A percentile compares a stretch with the other conserved stretches of the same genome.
phyloP scores from a whole-genome alignment of 1,140 invertebrate genomes.

The Pseudachorutes palmiensis region DNA sequence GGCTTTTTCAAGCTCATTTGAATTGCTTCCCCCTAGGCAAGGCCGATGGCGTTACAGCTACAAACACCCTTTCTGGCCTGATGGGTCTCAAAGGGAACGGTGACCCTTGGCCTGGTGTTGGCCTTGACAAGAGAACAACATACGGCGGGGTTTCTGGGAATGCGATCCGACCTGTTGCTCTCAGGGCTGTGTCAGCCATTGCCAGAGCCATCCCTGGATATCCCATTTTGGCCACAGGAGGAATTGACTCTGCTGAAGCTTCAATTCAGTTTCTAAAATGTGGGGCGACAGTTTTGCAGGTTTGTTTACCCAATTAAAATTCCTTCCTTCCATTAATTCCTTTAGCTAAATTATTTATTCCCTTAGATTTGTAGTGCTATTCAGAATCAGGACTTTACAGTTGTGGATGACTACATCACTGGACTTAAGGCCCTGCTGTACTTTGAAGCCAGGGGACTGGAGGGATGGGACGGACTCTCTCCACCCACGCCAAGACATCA shows the following conservation, averaged over 20 bases:
- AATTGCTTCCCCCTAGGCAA: no score
- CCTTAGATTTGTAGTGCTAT: conserved; percentile 83
- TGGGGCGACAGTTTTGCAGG: conserved; percentile 83
- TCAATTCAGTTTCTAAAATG: conserved; percentile 86
- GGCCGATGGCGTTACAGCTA: conserved; percentile 92
- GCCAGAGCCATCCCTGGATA: conserved; percentile 73
- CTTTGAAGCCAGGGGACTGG: conserved; percentile 56
- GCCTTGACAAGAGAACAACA: conserved; percentile 70
- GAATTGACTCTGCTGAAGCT: conserved; percentile 90
- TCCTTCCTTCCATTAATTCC: not conserved
- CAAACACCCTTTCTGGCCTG: conserved; percentile 89
- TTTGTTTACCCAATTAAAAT: conserved; percentile 41
- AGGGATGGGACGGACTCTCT: conserved; percentile 86
- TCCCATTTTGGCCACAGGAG: conserved; percentile 88
- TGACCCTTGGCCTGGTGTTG: conserved; percentile 84
- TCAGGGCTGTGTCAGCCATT: conserved; percentile 80
- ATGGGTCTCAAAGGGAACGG: conserved; percentile 77
- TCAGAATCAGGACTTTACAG: conserved; percentile 96
- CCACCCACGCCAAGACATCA: conserved; percentile 70
- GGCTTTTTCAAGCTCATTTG: no score
- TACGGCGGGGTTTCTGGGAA: conserved; percentile 96
- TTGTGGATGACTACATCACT: conserved; percentile 86
- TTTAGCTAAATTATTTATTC: conserved; percentile 3
- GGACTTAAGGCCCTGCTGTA: conserved; percentile 86
- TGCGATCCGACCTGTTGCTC: conserved; percentile 83